Evolutionary conservation across 30 jellyfish, hydroid and myxozoan genomes (phyloP).

Genomic region (Clytia hemisphaerica): DNA sequence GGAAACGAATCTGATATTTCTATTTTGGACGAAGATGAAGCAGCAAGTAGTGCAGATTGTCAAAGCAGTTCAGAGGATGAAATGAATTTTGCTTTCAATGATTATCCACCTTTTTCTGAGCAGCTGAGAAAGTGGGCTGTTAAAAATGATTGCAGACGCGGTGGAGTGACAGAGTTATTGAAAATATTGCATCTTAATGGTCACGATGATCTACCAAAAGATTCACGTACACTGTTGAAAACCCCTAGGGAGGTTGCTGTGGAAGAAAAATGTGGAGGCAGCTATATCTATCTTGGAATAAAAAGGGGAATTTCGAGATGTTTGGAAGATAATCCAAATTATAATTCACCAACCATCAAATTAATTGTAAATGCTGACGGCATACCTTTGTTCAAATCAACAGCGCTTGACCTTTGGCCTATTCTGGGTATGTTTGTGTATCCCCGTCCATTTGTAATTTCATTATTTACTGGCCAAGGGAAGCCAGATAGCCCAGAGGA

Average conservation of each 20-base stretch:
- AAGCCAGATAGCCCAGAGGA: slow-evolving; percentile 9
- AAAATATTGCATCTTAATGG: slow-evolving; percentile 9
- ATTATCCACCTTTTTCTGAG: too few species aligned
- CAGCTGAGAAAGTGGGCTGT: slow-evolving; percentile 33
- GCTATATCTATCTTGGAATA: slow-evolving; percentile 22
- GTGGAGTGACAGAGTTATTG: slow-evolving; percentile 13
- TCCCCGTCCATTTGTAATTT: background rate
- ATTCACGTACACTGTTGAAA: slow-evolving; percentile 33
- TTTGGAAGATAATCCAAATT: too few species aligned
- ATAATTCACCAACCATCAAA: too few species aligned
- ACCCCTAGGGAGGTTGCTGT: slow-evolving; percentile 32
- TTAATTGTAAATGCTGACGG: slow-evolving; percentile 4
- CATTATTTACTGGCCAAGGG: slow-evolving; percentile 17
- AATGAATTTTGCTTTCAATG: too few species aligned
- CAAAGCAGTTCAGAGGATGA: too few species aligned
- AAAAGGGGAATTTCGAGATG: too few species aligned
- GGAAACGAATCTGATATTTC: too few species aligned
- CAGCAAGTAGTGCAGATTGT: too few species aligned
- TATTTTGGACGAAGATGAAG: too few species aligned
- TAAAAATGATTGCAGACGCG: slow-evolving; percentile 20
- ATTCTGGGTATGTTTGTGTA: background rate
- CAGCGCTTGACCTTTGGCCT: slow-evolving; percentile 11
- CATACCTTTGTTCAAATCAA: slow-evolving; percentile 3
- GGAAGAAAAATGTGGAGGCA: slow-evolving; percentile 28
- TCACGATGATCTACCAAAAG: slow-evolving; percentile 33